Conservation (phyloP, 2,113 vertebrate species). For the Thymallus thymallus region DNA sequence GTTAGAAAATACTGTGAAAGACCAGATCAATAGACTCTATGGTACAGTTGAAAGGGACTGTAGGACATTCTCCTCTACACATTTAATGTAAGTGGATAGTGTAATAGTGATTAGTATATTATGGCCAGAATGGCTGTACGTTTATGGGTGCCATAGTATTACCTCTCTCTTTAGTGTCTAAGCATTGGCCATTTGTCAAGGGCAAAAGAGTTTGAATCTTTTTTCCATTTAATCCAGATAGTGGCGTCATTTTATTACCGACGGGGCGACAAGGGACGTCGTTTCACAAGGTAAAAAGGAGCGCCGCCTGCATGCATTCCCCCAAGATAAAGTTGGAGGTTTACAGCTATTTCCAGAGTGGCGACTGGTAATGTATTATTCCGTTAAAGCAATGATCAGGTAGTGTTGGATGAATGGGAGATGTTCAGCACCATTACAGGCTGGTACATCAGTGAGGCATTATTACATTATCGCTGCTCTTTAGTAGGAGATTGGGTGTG, state of each 20-base stretch:
- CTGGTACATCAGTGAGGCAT: slow-evolving; percentile 91
- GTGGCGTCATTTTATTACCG: slow-evolving; percentile 68
- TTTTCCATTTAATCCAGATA: slow-evolving; percentile 73
- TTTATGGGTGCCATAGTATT: slow-evolving; percentile 43
- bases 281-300: slow-evolving; percentile 71
- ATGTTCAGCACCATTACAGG: slow-evolving; percentile 92
- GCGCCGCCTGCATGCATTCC: slow-evolving; percentile 54
- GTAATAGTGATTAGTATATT: slow-evolving; percentile 63
- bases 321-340: slow-evolving; percentile 76
- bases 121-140: no score
- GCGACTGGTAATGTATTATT: slow-evolving; percentile 82
- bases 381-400: slow-evolving; percentile 89
- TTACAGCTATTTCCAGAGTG: slow-evolving; percentile 73
- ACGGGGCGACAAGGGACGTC: slow-evolving; percentile 61
- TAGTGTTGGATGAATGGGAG: slow-evolving; percentile 92
- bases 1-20: slow-evolving; percentile 51
- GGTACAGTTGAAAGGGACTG: slow-evolving; percentile 48
- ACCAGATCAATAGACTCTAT: slow-evolving; percentile 59
- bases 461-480: slow-evolving; percentile 94
- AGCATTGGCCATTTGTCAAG: slow-evolving; percentile 49
- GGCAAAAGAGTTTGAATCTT: slow-evolving; percentile 71
- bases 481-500: slow-evolving; percentile 92
- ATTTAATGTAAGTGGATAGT: slow-evolving; percentile 38
- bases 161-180: slow-evolving; percentile 33
- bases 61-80: slow-evolving; percentile 14